A percentile compares a stretch with the other conserved stretches of the same genome.
phyloP scores from a whole-genome alignment of 2,113 vertebrate genomes.

The Uropsilus gracilis region DNA sequence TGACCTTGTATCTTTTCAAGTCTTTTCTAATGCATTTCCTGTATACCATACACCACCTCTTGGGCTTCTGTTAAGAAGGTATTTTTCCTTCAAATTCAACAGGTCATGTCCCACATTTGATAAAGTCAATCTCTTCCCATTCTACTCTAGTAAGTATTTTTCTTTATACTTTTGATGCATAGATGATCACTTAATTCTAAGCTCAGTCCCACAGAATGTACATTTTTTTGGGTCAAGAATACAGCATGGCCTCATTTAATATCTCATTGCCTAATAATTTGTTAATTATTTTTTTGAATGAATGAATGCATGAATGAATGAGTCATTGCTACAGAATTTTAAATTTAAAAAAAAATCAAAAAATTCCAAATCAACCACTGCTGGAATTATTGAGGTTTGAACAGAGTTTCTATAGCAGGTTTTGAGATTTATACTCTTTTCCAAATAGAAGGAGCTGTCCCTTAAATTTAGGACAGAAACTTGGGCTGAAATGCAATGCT shows the following conservation, averaged over 20 bases:
- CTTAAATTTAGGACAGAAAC: slow-evolving; percentile 52
- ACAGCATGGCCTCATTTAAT: not conserved
- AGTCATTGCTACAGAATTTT: not conserved
- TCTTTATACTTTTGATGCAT: not conserved
- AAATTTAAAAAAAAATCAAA: not conserved
- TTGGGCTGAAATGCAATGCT: not conserved
- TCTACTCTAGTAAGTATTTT: not conserved
- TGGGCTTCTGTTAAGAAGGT: not conserved
- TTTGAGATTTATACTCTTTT: slow-evolving; percentile 31
- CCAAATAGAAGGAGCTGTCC: slow-evolving; percentile 60
- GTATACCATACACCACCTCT: not conserved
- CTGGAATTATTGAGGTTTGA: not conserved
- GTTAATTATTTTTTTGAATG: not conserved
- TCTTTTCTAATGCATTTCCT: not conserved
- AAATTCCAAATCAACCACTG: not conserved
- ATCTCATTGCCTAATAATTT: not conserved
- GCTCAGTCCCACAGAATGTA: not conserved
- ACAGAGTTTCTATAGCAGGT: not conserved
- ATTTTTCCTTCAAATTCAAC: not conserved
- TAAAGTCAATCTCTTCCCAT: not conserved
- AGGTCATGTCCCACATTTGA: not conserved
- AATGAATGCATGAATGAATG: not conserved
- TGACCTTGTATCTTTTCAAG: not conserved
- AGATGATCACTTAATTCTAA: not conserved
- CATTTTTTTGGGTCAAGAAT: not conserved